These are phyloP conservation scores for Bombyx mandarina DNA, from an alignment of 1,140 invertebrate genomes.

Conservation along the genomic window DNA sequence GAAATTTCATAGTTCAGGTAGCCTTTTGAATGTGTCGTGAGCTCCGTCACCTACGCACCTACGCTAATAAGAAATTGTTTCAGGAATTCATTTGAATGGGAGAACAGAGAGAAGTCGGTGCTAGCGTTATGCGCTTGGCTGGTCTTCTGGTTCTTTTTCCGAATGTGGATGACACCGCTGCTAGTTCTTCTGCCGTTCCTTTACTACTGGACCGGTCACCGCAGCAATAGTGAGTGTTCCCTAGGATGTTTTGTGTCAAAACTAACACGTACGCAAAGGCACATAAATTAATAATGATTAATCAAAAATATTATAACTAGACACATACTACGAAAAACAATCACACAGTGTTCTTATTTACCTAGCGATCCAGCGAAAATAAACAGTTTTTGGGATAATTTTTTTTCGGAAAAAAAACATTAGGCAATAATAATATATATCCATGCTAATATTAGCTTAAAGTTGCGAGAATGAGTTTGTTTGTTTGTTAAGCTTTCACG, in stretches of 20 bases:
- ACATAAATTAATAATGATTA: neutral
- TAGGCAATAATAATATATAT: too few species aligned
- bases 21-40: too few species aligned
- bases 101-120: constrained; percentile 44
- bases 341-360: neutral
- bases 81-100: constrained; percentile 55
- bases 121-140: constrained; percentile 44
- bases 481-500: too few species aligned
- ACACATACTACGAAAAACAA: too few species aligned
- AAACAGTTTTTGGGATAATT: neutral
- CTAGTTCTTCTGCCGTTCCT: constrained; percentile 38
- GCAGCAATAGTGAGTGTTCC: constrained; percentile 31
- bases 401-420: too few species aligned
- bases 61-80: constrained; percentile 6
- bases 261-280: neutral
- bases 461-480: too few species aligned
- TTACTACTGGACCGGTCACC: constrained; percentile 40
- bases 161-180: constrained; percentile 56
- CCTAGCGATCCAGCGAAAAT: neutral
- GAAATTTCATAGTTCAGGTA: too few species aligned
- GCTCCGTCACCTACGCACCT: too few species aligned
- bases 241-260: neutral
- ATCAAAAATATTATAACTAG: too few species aligned
- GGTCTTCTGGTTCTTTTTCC: constrained; percentile 52
- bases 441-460: too few species aligned